phyloP scores from a whole-genome alignment of 1,140 invertebrate species.

The Drosophila arizonae region DNA sequence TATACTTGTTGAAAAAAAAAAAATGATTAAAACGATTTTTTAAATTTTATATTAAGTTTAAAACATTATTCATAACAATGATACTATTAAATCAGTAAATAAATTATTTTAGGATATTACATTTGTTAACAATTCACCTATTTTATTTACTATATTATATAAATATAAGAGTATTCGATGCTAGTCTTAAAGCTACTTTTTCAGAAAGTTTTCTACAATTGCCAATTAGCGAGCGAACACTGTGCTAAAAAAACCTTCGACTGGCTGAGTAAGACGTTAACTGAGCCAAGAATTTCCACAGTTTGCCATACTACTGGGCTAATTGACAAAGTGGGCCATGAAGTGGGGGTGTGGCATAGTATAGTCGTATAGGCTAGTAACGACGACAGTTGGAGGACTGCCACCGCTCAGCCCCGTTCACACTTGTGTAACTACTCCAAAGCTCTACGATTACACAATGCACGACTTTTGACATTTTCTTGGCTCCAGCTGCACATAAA shows the following conservation, averaged over 20 bases:
- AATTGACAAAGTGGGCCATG: conserved; percentile 5
- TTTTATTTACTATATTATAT: too few relatives aligned
- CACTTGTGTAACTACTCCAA: conserved; percentile 5
- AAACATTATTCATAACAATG: too few relatives aligned
- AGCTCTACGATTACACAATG: conserved; percentile 37
- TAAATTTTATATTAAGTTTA: too few relatives aligned
- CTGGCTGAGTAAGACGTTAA: conserved; percentile 4
- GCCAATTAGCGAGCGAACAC: background rate
- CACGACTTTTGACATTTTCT: conserved; percentile 55
- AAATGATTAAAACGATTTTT: too few relatives aligned
- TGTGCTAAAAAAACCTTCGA: background rate
- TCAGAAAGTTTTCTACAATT: background rate
- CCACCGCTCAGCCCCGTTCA: background rate
- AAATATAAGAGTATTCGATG: too few relatives aligned
- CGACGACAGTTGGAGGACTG: background rate
- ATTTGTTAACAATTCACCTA: too few relatives aligned
- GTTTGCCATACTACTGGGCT: background rate
- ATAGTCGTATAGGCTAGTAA: background rate
- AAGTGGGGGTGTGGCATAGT: background rate
- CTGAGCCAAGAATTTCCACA: background rate
- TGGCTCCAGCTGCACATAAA: conserved; percentile 9
- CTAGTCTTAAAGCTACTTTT: too few relatives aligned
- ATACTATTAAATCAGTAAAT: too few relatives aligned
- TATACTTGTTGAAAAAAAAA: too few relatives aligned
- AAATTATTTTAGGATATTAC: too few relatives aligned